phyloP scores from a whole-genome alignment of 2,797 vertebrate genomes.

The Lutra lutra region DNA sequence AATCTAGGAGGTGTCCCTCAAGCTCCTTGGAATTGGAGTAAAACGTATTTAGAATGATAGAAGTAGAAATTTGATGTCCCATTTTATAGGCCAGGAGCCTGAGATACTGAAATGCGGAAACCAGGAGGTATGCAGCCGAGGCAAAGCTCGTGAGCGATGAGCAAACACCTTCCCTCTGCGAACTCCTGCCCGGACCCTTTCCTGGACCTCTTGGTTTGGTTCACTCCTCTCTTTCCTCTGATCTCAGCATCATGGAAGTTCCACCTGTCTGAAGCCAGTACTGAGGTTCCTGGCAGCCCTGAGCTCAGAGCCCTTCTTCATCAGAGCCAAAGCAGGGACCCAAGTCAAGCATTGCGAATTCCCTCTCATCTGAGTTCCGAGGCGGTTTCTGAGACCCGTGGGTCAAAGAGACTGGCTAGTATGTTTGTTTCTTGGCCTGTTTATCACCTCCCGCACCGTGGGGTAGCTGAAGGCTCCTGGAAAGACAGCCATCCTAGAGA shows the following conservation, averaged over 20 bases:
- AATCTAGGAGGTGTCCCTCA: neutral
- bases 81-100: neutral
- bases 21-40: neutral
- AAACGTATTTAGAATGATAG: neutral
- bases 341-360: neutral
- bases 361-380: neutral
- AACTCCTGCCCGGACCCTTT: neutral
- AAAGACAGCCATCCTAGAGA: neutral
- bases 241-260: neutral
- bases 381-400: neutral
- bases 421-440: neutral
- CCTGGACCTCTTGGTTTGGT: neutral
- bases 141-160: neutral
- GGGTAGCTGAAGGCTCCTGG: neutral
- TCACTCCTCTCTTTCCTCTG: neutral
- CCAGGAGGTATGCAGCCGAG: neutral
- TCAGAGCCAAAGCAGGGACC: neutral
- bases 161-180: too few species aligned
- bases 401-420: neutral
- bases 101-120: neutral
- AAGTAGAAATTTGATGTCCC: neutral
- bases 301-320: neutral
- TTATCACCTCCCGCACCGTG: rapidly evolving
- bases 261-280: neutral
- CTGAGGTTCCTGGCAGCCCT: too few species aligned